A percentile compares a stretch with the other conserved stretches of the same genome.
phyloP scores from a whole-genome alignment of 2,113 vertebrate genomes.

The Leptosomus discolor region DNA sequence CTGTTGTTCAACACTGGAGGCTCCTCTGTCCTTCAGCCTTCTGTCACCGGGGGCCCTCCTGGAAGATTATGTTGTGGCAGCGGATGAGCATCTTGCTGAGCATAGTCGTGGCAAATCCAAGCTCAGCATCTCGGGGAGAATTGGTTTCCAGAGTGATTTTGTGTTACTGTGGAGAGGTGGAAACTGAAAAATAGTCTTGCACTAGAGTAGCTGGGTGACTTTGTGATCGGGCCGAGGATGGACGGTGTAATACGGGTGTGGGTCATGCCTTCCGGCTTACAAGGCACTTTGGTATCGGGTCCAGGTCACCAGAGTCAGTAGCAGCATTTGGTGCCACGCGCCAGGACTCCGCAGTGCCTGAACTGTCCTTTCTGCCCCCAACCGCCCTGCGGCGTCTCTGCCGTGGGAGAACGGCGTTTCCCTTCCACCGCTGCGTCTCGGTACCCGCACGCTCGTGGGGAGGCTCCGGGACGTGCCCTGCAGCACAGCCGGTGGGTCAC shows the following conservation, averaged over 20 bases:
- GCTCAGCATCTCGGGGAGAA: not conserved
- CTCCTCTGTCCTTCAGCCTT: not conserved
- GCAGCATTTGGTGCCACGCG: fast-evolving
- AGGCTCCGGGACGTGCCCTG: not conserved
- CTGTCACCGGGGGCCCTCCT: not conserved
- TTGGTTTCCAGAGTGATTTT: not conserved
- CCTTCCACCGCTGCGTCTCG: fast-evolving
- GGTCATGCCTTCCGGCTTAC: not conserved
- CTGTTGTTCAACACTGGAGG: not conserved
- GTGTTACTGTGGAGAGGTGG: not conserved
- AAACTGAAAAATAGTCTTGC: not conserved
- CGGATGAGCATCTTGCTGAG: not conserved
- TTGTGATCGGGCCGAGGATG: not conserved
- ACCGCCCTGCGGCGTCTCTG: not conserved
- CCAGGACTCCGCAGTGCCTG: too few species aligned
- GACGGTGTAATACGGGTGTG: not conserved
- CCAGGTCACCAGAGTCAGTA: not conserved
- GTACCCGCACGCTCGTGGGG: fast-evolving
- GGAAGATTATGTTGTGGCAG: not conserved
- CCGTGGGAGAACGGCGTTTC: fast-evolving
- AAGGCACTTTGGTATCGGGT: fast-evolving
- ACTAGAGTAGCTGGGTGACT: not conserved
- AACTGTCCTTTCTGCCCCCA: not conserved
- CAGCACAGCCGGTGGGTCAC: not conserved
- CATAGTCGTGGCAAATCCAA: not conserved